Evolutionary conservation across 2,113 vertebrate species (phyloP).

Genomic region (Mohoua ochrocephala): DNA sequence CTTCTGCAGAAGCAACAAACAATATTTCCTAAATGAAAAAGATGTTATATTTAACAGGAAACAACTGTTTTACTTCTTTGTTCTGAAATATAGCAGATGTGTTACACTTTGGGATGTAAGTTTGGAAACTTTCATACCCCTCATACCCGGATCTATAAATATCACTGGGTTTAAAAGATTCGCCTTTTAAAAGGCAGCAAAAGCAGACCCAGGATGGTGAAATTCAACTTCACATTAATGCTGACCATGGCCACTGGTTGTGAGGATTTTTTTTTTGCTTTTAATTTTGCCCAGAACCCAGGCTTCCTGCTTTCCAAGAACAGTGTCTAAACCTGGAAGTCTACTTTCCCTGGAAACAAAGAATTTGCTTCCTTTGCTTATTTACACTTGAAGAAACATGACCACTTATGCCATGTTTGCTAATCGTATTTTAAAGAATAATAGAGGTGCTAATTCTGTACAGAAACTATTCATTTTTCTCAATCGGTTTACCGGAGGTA

Average conservation of each 20-base stretch:
- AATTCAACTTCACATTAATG: neutral
- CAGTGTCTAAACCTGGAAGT: neutral
- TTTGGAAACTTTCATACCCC: neutral
- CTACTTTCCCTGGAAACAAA: neutral
- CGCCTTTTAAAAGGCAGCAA: neutral
- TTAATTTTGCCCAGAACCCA: neutral
- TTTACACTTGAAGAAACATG: neutral
- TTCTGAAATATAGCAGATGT: neutral
- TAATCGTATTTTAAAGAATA: neutral
- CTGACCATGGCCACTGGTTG: neutral
- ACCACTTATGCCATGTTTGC: neutral
- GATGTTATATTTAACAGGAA: neutral
- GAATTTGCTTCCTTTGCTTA: neutral
- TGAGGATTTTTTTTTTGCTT: neutral
- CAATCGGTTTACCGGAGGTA: neutral
- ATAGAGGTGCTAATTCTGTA: neutral
- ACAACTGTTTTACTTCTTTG: neutral
- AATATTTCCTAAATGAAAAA: neutral
- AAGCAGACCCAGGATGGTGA: neutral
- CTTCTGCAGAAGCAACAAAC: neutral
- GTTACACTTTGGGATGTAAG: neutral
- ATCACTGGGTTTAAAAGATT: neutral
- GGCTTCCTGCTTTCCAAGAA: conserved; percentile 2
- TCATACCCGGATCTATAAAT: neutral
- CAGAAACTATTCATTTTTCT: neutral